Evolutionary conservation across 2,797 vertebrate species (phyloP).

Genomic region (Pampus argenteus): DNA sequence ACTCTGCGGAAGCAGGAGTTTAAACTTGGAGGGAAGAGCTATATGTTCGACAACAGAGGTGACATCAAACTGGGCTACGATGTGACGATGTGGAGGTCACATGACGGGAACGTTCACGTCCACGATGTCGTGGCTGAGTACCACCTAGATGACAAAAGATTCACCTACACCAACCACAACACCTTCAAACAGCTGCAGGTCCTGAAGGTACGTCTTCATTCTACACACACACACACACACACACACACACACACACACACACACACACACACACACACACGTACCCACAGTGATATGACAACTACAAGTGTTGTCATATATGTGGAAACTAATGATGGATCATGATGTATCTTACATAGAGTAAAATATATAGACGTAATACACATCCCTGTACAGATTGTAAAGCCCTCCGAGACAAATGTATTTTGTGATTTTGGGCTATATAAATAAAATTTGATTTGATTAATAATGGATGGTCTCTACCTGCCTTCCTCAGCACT

Average conservation of each 20-base stretch:
- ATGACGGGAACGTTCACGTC: slow-evolving; percentile 67
- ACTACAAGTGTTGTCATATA: no score
- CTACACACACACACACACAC: slow-evolving; percentile 6
- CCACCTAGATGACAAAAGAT: slow-evolving; percentile 73
- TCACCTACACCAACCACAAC: slow-evolving; percentile 75
- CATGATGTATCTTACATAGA: no score
- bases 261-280: neutral
- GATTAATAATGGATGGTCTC: no score
- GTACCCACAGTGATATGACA: no score
- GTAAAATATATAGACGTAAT: no score
- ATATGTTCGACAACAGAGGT: slow-evolving; percentile 85
- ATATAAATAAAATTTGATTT: no score
- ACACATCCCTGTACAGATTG: no score
- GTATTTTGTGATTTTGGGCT: no score
- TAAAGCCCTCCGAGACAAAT: no score
- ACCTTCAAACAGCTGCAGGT: slow-evolving; percentile 71
- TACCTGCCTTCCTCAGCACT: slow-evolving; percentile 73
- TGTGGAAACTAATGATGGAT: no score
- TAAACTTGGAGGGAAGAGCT: slow-evolving; percentile 66
- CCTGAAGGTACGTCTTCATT: slow-evolving; percentile 82
- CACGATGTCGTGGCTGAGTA: slow-evolving; percentile 84
- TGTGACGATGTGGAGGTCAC: slow-evolving; percentile 86
- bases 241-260: slow-evolving; percentile 1
- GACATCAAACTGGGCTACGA: slow-evolving; percentile 89
- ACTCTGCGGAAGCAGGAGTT: slow-evolving; percentile 79